Percentiles rank a stretch among this genome's conserved stretches.
phyloP scores from a whole-genome alignment of 2,797 vertebrate genomes.

The Sebastes oblongus region DNA sequence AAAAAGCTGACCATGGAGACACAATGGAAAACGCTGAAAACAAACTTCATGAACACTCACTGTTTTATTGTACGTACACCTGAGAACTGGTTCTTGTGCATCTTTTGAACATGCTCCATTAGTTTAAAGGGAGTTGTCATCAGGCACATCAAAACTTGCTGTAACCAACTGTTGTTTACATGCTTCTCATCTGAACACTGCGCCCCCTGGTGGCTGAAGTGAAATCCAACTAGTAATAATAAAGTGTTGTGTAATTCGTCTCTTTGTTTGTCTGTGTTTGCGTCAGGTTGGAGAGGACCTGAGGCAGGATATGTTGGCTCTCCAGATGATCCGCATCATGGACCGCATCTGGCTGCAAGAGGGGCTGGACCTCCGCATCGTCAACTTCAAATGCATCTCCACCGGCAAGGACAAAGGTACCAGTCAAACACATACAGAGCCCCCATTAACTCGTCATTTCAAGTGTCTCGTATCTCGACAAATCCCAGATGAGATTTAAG shows the following conservation, averaged over 20 bases:
- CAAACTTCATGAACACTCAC: neutral
- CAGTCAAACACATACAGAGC: neutral
- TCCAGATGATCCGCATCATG: constrained; percentile 99
- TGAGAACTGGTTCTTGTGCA: neutral
- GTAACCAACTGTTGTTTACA: constrained; percentile 7
- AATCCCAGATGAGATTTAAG: neutral
- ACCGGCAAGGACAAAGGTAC: constrained; percentile 95
- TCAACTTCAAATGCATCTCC: constrained; percentile 97
- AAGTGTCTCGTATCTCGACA: neutral
- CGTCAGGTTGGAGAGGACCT: constrained; percentile 95
- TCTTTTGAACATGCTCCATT: neutral
- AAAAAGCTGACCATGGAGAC: neutral
- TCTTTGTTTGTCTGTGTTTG: neutral
- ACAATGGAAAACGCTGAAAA: neutral
- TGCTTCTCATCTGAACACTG: neutral
- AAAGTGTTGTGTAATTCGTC: neutral
- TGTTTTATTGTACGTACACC: neutral
- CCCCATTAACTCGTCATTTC: neutral
- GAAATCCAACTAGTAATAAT: neutral
- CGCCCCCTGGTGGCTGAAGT: constrained; percentile 67
- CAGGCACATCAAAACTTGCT: neutral
- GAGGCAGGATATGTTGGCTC: constrained; percentile 97
- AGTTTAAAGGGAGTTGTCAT: neutral
- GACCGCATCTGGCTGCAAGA: constrained; percentile 98
- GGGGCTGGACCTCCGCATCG: constrained; percentile 95